Evolutionary conservation across 2,888 invertebrate genomes (phyloP), one percentile per base, ranked within the genome.

Genomic region (Drosophila rellima): DNA sequence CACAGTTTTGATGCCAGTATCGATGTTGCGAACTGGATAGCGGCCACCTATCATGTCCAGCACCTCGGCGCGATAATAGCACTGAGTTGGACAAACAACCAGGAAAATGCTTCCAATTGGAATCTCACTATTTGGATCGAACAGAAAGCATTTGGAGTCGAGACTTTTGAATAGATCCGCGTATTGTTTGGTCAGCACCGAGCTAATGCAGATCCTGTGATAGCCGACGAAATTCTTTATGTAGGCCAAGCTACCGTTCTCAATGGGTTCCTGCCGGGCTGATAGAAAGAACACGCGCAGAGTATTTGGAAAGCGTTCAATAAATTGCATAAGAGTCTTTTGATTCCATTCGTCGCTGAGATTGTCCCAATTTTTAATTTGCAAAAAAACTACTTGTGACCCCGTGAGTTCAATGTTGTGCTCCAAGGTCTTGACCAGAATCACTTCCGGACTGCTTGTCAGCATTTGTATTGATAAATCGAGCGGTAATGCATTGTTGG

Each of bases 21-120:
- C 84, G 10, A 88, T 57, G 45, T 85, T 79, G 0, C 35, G 15
- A 1, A 88, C 83, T 8, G 1, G 5, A n/a, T 52, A 80, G 0
- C 3, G 5, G 11, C 26, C 54, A 2, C 42, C 29, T 0, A 48
- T 26, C 2, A 3, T 0, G 0, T 26, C 33, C 4, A 17, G 40
- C 44, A 82, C 23, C 70, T 80, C 71, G n/a, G 60, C 84, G 3
- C 84, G 86, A 40, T 73, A 85, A 42, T 40, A 20, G 0, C 29
- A 61, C 4, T 52, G 51, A 10, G 11, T 40, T 11, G 65, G 40
- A 8, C 42, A 50, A 3, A 51, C 52, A 5, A 85, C 76, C 1
- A 85, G 57, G 2, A 86, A 80, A 10, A 70, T 51, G 39, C 31
- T 48, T 0, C 81, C 74, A 29, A 68, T 4, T 1, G 17, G 2